These are phyloP conservation scores for Sarotherodon lohbergeri DNA, from an alignment of 2,113 vertebrate genomes.

Conservation along the genomic window DNA sequence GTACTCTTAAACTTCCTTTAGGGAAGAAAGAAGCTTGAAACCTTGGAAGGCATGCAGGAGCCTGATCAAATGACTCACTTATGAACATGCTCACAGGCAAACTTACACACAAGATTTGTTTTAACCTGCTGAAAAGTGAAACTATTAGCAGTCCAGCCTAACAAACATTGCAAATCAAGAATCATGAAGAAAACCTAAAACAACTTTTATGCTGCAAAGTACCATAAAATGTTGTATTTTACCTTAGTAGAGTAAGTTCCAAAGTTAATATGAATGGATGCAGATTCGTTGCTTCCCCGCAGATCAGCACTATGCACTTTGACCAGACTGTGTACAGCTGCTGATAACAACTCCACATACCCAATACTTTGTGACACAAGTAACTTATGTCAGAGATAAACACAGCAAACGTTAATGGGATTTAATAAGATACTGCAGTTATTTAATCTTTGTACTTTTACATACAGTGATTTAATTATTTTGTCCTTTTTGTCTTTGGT, in stretches of 20 bases:
- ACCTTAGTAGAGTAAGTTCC: conserved; percentile 38
- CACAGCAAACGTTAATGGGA: not conserved
- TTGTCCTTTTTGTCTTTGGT: not conserved
- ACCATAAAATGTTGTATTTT: conserved; percentile 8
- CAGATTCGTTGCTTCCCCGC: not conserved
- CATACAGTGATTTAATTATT: not conserved
- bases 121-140: not conserved
- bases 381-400: conserved; percentile 30
- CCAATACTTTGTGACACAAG: conserved; percentile 40
- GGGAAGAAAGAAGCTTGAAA: not conserved
- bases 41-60: not conserved
- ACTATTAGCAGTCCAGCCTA: not conserved
- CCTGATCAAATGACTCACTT: conserved; percentile 6
- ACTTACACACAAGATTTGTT: not conserved
- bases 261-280: conserved; percentile 6
- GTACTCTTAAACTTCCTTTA: not conserved
- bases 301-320: conserved; percentile 58
- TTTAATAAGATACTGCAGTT: not conserved
- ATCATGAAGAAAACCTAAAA: not conserved
- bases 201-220: not conserved
- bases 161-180: too few species aligned
- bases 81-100: not conserved
- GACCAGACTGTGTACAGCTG: conserved; percentile 41
- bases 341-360: conserved; percentile 69
- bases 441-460: not conserved